Conservation (phyloP, 2,113 vertebrate species). For the Patagioenas fasciata region DNA sequence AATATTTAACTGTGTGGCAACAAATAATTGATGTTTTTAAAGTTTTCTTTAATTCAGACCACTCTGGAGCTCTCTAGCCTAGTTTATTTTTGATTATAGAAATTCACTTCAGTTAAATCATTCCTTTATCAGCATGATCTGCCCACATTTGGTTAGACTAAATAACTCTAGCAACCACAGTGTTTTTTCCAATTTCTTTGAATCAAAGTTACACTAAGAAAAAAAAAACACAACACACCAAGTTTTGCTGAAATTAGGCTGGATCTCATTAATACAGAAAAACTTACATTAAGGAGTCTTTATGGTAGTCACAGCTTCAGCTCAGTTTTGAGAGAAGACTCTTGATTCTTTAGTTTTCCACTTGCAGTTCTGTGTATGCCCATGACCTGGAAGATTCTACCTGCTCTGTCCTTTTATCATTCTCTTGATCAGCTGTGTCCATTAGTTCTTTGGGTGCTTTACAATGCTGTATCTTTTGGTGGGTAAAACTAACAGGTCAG, state of each 20-base stretch:
- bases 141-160: conserved; percentile 44
- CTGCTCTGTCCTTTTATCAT: not conserved
- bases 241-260: not conserved
- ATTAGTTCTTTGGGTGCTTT: not conserved
- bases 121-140: conserved; percentile 65
- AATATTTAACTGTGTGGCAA: conserved; percentile 59
- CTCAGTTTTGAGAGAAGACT: not conserved
- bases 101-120: conserved; percentile 56
- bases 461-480: not conserved
- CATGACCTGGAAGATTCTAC: not conserved
- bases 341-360: not conserved
- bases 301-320: not conserved
- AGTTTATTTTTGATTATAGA: conserved; percentile 65
- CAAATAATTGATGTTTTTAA: conserved; percentile 61
- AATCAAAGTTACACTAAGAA: conserved; percentile 18
- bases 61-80: conserved; percentile 28
- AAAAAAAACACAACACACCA: not conserved
- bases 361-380: not conserved
- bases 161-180: conserved; percentile 47
- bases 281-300: not conserved
- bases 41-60: conserved; percentile 48
- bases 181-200: conserved; percentile 61
- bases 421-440: not conserved
- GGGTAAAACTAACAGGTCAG: not conserved
- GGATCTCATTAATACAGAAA: conserved; percentile 46